Conservation (phyloP, 2,797 vertebrate species). For the Pseudomugil gertrudae region DNA sequence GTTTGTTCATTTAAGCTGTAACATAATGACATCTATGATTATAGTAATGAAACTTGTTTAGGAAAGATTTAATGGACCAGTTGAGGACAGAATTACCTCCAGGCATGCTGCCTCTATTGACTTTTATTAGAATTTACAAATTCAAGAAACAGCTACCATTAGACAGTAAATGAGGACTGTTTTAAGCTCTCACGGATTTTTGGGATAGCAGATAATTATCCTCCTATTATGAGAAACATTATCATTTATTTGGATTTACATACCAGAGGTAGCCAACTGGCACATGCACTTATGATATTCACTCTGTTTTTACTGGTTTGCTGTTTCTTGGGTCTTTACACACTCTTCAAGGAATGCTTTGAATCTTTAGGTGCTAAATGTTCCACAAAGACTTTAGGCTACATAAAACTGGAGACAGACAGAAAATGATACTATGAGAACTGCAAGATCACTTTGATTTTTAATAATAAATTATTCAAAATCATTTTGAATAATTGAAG, state of each 20-base stretch:
- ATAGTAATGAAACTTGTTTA: conserved; percentile 11
- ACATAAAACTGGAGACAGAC: not conserved
- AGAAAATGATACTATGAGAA: not conserved
- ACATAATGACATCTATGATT: conserved; percentile 8
- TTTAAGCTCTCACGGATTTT: not conserved
- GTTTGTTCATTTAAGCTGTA: conserved; percentile 2
- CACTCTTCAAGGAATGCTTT: not conserved
- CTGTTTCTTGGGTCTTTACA: not conserved
- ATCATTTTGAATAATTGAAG: not conserved
- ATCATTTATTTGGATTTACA: conserved; percentile 10
- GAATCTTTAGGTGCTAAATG: not conserved
- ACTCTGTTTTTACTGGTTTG: not conserved
- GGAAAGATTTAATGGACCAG: not conserved
- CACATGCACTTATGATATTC: not conserved
- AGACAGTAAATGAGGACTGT: conserved; percentile 4
- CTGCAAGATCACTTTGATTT: not conserved
- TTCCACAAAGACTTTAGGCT: not conserved
- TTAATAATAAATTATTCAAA: not conserved
- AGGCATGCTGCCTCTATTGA: not conserved
- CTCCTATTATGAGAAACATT: conserved; percentile 2
- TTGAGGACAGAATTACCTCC: conserved; percentile 10
- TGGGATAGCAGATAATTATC: conserved; percentile 4
- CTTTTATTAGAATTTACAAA: not conserved
- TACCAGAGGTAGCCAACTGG: not conserved
- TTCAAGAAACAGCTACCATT: not conserved